A percentile compares a stretch with the other conserved stretches of the same genome.
Conservation (phyloP, 1,140 invertebrate species). For the Aphis gossypii region DNA sequence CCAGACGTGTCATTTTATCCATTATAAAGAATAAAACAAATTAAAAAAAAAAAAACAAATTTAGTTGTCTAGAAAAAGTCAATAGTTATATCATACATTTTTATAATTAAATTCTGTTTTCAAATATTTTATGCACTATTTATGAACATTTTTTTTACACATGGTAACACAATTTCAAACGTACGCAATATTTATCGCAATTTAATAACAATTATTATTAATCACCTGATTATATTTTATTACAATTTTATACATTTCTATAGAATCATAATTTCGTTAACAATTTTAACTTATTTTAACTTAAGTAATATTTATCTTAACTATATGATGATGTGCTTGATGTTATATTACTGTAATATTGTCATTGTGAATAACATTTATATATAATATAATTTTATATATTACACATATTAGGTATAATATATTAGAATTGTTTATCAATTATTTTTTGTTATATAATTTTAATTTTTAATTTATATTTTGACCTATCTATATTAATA, state of each 20-base stretch:
- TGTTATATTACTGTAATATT: neutral
- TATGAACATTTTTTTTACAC: neutral
- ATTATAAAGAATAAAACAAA: slow-evolving; percentile 14
- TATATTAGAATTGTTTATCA: neutral
- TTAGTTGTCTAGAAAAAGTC: neutral
- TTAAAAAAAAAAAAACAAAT: neutral
- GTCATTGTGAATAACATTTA: neutral
- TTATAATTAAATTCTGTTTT: neutral
- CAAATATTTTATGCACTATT: neutral
- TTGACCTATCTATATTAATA: neutral
- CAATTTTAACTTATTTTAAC: neutral
- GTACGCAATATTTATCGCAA: neutral
- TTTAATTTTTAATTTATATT: neutral
- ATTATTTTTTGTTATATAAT: neutral
- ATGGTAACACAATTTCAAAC: neutral
- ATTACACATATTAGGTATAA: neutral
- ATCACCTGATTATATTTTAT: neutral
- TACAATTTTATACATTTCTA: neutral
- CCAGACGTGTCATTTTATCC: neutral
- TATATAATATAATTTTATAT: neutral
- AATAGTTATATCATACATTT: neutral
- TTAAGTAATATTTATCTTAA: neutral
- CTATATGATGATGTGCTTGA: neutral
- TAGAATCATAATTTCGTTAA: neutral
- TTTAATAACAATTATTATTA: neutral